phyloP scores from a whole-genome alignment of 2,797 vertebrate species.

The Esox lucius region DNA sequence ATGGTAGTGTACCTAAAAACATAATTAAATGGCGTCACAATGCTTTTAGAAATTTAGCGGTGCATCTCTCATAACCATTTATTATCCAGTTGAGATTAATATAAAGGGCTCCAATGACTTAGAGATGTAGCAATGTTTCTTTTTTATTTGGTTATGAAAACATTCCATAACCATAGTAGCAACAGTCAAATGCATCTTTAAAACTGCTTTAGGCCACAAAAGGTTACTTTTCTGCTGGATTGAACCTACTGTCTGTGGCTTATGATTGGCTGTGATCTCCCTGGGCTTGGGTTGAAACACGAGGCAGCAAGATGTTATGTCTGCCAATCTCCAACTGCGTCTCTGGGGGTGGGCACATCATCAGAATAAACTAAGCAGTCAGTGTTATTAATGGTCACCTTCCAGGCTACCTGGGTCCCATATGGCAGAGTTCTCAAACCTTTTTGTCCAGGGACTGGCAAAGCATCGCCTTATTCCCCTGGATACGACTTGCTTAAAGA shows the following conservation, averaged over 20 bases:
- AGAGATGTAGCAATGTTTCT: background rate
- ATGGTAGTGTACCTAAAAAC: no score
- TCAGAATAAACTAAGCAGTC: background rate
- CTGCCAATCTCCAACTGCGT: background rate
- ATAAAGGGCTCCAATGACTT: background rate
- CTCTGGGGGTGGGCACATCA: background rate
- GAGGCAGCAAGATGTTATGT: background rate
- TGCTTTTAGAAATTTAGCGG: no score
- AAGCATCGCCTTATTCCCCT: no score
- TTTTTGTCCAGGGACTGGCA: no score
- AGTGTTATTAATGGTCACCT: slow-evolving; percentile 5
- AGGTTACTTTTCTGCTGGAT: background rate
- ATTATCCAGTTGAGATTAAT: background rate
- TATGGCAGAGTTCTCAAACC: no score
- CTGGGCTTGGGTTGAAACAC: background rate
- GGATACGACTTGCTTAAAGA: no score
- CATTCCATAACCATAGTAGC: background rate
- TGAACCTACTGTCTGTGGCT: background rate
- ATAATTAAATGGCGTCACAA: no score
- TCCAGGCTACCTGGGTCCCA: background rate
- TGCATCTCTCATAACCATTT: background rate
- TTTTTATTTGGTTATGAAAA: background rate
- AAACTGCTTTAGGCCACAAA: background rate
- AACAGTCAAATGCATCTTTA: background rate
- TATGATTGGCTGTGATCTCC: slow-evolving; percentile 4